Evolutionary conservation across 2,888 invertebrate genomes (phyloP).

Genomic region (Drepanosiphum platanoidis): DNA sequence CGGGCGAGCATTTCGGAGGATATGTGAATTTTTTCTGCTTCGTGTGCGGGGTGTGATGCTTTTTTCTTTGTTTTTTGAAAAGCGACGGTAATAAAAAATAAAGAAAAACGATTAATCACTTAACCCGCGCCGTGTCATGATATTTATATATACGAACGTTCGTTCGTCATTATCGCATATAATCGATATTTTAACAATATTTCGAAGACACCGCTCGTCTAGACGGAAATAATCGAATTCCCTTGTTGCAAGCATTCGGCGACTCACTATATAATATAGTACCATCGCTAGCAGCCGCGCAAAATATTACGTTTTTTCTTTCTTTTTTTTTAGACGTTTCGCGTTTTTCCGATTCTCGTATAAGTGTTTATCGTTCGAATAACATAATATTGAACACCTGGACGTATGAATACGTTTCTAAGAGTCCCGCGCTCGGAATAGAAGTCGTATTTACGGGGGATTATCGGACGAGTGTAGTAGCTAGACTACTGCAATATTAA

Average conservation of each 20-base stretch:
- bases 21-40: not conserved
- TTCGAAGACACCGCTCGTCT: not conserved
- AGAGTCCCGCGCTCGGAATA: too few relatives aligned
- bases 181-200: conserved; percentile 11
- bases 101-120: conserved; percentile 37
- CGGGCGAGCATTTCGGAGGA: too few relatives aligned
- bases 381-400: too few relatives aligned
- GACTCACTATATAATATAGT: too few relatives aligned
- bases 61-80: not conserved
- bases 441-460: too few relatives aligned
- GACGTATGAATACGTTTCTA: not conserved
- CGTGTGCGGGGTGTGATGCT: conserved; percentile 1
- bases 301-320: too few relatives aligned
- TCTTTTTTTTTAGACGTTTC: too few relatives aligned
- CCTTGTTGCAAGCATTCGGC: too few relatives aligned
- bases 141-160: conserved; percentile 23
- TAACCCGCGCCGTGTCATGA: not conserved
- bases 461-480: too few relatives aligned
- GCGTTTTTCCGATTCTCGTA: too few relatives aligned
- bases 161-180: conserved; percentile 17
- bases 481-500: conserved; percentile 13
- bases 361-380: too few relatives aligned
- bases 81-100: not conserved
- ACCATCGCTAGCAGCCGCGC: too few relatives aligned
- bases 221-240: conserved; percentile 45